phyloP scores from a whole-genome alignment of 2,888 invertebrate genomes.

The Gastracanthus pulcherrimus region DNA sequence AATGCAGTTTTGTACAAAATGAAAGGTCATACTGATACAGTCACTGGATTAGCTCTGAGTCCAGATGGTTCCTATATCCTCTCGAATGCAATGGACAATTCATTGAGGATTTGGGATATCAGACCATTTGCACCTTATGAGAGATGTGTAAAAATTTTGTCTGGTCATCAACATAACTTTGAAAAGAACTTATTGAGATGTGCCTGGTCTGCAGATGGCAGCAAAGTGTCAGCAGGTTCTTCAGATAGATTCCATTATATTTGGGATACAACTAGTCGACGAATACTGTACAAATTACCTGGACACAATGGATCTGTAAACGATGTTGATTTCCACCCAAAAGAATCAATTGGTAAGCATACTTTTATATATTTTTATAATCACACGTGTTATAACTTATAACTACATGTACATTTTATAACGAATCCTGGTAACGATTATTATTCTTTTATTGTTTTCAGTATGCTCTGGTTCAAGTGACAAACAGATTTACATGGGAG shows the following conservation, averaged over 20 bases:
- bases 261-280: slow-evolving; percentile 96
- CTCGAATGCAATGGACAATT: slow-evolving; percentile 98
- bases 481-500: slow-evolving; percentile 96
- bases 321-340: slow-evolving; percentile 96
- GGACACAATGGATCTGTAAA: slow-evolving; percentile 99
- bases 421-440: not conserved
- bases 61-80: slow-evolving; percentile 93
- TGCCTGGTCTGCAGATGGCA: slow-evolving; percentile 96
- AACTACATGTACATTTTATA: not conserved
- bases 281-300: slow-evolving; percentile 96
- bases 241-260: slow-evolving; percentile 97
- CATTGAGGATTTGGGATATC: slow-evolving; percentile 97
- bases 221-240: slow-evolving; percentile 94
- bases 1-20: slow-evolving; percentile 90
- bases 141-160: slow-evolving; percentile 94
- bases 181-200: slow-evolving; percentile 97
- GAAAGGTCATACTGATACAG: slow-evolving; percentile 96
- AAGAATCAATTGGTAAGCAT: slow-evolving; percentile 88
- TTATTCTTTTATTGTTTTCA: slow-evolving; percentile 71
- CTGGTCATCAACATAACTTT: slow-evolving; percentile 98
- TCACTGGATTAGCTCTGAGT: slow-evolving; percentile 93
- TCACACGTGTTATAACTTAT: not conserved
- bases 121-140: slow-evolving; percentile 96
- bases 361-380: not conserved
- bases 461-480: slow-evolving; percentile 96